Evolutionary conservation across 2,888 invertebrate genomes (phyloP).

Genomic region (Ischnura elegans): DNA sequence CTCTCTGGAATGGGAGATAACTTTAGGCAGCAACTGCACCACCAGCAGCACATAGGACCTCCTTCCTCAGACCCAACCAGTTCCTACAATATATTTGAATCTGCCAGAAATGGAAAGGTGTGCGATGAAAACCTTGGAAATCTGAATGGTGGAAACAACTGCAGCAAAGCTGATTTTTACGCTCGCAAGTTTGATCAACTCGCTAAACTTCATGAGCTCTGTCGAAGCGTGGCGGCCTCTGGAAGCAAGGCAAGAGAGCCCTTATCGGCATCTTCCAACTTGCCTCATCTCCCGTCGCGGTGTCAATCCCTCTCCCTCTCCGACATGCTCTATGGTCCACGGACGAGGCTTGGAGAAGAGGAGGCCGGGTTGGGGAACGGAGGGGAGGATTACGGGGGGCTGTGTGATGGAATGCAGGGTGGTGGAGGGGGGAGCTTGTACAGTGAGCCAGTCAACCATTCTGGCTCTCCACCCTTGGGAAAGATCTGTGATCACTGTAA

Average conservation of each 20-base stretch:
- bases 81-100: constrained; percentile 72
- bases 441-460: constrained; percentile 88
- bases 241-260: constrained; percentile 59
- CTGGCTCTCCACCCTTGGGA: constrained; percentile 36
- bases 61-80: constrained; percentile 53
- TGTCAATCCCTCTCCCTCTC: constrained; percentile 86
- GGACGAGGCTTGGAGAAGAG: constrained; percentile 67
- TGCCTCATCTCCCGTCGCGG: constrained; percentile 79
- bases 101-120: constrained; percentile 71
- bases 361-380: constrained; percentile 43
- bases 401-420: constrained; percentile 81
- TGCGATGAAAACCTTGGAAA: constrained; percentile 70
- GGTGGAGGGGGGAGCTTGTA: constrained; percentile 83
- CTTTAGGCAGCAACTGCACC: constrained; percentile 53
- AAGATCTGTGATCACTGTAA: constrained; percentile 88
- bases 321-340: constrained; percentile 83
- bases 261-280: background rate
- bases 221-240: constrained; percentile 87
- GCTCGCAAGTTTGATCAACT: constrained; percentile 84
- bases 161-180: constrained; percentile 50
- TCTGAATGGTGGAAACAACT: constrained; percentile 51
- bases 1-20: constrained; percentile 73
- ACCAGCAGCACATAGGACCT: constrained; percentile 16
- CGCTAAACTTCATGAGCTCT: constrained; percentile 89
- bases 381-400: constrained; percentile 81